phyloP scores from a whole-genome alignment of 2,888 invertebrate species.

The Diarsia mendica region DNA sequence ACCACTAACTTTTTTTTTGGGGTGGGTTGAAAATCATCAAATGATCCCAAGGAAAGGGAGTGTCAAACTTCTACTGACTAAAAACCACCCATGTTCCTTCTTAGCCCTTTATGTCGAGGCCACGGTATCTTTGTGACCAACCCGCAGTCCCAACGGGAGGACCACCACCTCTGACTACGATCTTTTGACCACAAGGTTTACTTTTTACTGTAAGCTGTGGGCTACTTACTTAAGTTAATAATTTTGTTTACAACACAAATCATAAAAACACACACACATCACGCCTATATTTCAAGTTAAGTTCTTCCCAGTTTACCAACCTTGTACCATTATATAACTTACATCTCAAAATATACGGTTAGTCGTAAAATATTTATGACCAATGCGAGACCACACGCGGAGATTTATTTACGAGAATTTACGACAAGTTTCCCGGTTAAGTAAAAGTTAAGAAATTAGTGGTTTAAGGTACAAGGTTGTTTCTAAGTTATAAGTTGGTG shows the following conservation, averaged over 20 bases:
- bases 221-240: background rate
- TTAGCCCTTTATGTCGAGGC: too few relatives aligned
- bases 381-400: conserved; percentile 54
- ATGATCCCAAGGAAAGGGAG: too few relatives aligned
- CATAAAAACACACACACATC: background rate
- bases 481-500: conserved; percentile 12
- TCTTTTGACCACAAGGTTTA: too few relatives aligned
- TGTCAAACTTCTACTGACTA: too few relatives aligned
- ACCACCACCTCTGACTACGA: too few relatives aligned
- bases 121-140: too few relatives aligned
- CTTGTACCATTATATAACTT: conserved; percentile 57
- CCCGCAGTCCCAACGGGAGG: too few relatives aligned
- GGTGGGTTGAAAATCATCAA: too few relatives aligned
- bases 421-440: conserved; percentile 37
- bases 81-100: too few relatives aligned
- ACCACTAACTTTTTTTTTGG: too few relatives aligned
- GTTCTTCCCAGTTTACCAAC: conserved; percentile 31
- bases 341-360: conserved; percentile 53
- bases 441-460: conserved; percentile 55
- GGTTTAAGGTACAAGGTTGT: conserved; percentile 1
- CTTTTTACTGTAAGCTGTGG: background rate
- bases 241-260: conserved; percentile 10
- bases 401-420: conserved; percentile 53
- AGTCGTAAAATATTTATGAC: conserved; percentile 62
- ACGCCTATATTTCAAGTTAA: conserved; percentile 33